Base-by-base conservation (phyloP, 2,113 vertebrate species). In the Pardalotus punctatus region DNA sequence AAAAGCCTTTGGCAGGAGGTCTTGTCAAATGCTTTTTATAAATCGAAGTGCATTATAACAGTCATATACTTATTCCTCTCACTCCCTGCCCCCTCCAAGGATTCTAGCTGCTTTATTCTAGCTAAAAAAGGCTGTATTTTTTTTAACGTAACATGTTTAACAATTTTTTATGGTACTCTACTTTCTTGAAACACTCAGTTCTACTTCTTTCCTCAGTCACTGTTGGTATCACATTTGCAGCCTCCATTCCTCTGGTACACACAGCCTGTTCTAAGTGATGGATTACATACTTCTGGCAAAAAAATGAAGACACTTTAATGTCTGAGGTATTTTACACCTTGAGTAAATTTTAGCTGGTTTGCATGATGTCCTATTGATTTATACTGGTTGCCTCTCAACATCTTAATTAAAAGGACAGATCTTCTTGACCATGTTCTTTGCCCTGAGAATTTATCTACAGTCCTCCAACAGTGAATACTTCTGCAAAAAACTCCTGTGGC, bases 1-100 rank as follows among this genome's bases (percentile, higher is more conserved):
- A 92, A 96, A 88, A 96, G 92, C 94, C 57, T 93, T 81, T 95
- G 79, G 90, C 94, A 95, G 66, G 43, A 97, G 81, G 42, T 73
- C 71, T 77, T n/a, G 14, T 66, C 88, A 83, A 90, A 90, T n/a
- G 54, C 86, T 93, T 94, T 92, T 93, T 92, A 92, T 77, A 96
- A 96, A 97, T 90, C 47, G 14, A 97, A 92, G 60, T 94, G 47
- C 88, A 90, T 96, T 94, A 92, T 24, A 73, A 14, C 67, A 70
- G 27, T 51, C 38, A 73, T 40, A 50, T 11, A 80, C 29, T 82
- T 73, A n/a, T 12, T 43, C 11, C 20, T 23, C 12, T 6, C 5
- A 8, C 9, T 53, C 47, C n/a, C 60, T 15, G 6, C 6, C 3
- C 33, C 25, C 64, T 62, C 58, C 72, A 72, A 90, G 53, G 90